Base-by-base conservation (phyloP, 2,797 vertebrate genomes). In the Alauda arvensis region DNA sequence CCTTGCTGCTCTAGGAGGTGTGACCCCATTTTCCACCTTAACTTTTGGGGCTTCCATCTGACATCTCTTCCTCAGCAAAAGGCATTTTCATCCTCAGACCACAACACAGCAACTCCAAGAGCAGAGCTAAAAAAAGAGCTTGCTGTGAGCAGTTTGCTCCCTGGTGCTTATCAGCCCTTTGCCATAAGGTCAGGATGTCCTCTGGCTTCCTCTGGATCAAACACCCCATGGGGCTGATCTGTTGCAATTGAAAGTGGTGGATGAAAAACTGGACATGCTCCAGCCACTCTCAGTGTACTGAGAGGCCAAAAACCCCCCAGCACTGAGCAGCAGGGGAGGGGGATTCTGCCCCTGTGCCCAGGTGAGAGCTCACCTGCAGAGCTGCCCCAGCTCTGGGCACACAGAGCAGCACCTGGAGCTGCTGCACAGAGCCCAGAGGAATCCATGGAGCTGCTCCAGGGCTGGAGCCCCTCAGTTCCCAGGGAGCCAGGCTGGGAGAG, bases 271-370 rank as follows among this genome's bases (percentile, higher is more conserved):
- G 14, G 25, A 18, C 10, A 2, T 11, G 57, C 24, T 8, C 39
- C 0, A 0, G 26, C 40, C 42, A 4, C 0, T 37, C 37, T 37
- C 37, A 37, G 1, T 5, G 33, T 0, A 1, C 28, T 40, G 13
- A 9, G 23, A 74, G 42, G 42, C 33, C 55, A 9, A 26, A 57
- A 8, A 1, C 8, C n/a, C 6, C 1, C n/a, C 12, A 46, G 31
- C 0, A 0, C 40, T 14, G 37, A 8, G 15, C 65, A 80, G 71
- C 63, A 63, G 70, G 49, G 0, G 0, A n/a, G 4, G 16, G n/a
- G 4, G 18, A 71, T 67, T 1, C 18, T 86, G 15, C 5, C 24
- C 15, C 37, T 77, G 29, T 25, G 7, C 20, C 9, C 48, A 57
- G 62, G 19, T 39, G 53, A 62, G 43, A 18, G 17, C 24, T 29